A percentile compares a stretch with the other conserved stretches of the same genome.
Evolutionary conservation across 2,888 invertebrate species (phyloP).

Genomic region (Nomada goodeniana): DNA sequence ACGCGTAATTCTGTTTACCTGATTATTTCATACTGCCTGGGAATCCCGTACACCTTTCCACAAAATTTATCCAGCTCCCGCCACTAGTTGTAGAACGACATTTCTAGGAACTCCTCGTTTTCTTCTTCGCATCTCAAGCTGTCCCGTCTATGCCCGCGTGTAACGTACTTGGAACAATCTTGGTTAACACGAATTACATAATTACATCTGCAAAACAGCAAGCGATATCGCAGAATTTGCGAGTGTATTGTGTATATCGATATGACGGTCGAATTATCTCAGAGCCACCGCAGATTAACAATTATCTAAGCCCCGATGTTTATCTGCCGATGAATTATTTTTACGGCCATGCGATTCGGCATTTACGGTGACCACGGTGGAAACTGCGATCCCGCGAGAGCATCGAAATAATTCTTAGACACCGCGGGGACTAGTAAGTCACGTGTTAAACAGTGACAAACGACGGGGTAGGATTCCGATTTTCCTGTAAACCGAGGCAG

Average conservation of each 20-base stretch:
- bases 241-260: neutral
- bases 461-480: conserved; percentile 44
- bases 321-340: neutral
- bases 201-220: conserved; percentile 14
- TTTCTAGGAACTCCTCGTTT: too few relatives aligned
- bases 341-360: neutral
- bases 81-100: too few relatives aligned
- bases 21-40: neutral
- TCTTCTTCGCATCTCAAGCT: too few relatives aligned
- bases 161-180: neutral
- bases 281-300: neutral
- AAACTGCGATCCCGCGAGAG: neutral
- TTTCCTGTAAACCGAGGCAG: conserved; percentile 73
- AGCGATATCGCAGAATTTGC: conserved; percentile 3
- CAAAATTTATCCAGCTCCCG: too few relatives aligned
- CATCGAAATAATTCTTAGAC: neutral
- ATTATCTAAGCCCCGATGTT: neutral
- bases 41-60: neutral
- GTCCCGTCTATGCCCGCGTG: too few relatives aligned
- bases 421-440: conserved; percentile 10
- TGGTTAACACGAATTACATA: conserved; percentile 16
- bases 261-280: conserved; percentile 8
- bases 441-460: conserved; percentile 26
- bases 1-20: neutral
- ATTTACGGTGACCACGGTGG: neutral